Base-by-base conservation (phyloP, 2,888 invertebrate genomes). In the Dynastes tityus region DNA sequence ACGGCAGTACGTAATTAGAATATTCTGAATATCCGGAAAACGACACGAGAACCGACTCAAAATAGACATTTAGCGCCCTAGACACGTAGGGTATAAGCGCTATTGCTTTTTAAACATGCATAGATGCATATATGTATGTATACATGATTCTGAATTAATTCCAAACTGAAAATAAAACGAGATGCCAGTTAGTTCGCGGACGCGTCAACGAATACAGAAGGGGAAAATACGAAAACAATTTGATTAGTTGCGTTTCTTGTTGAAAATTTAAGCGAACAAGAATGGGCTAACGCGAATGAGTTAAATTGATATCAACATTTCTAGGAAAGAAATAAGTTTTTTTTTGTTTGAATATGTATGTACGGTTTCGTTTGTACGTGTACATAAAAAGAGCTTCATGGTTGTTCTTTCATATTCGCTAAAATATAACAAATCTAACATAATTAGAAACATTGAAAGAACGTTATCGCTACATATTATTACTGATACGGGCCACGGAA, bases 111-210 rank as follows among this genome's bases (percentile, higher is more conserved):
- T 68, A 68, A 53, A 51, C 51, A 29, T 51, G 51, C 53, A 68
- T 51, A 13, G 32, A 63, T 63, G 63, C 32, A 45, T 67, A 13
- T 49, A 67, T 67, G 67, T 67, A 67, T 16, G 58, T 58, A 58
- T 58, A 58, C 58, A 58, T 73, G 40, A 73, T 40, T 40, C 73
- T 22, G 40, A 53, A 67, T 76, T 67, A 76, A 76, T 76, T 67
- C n/a, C 32, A 8, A 3, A 22, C 40, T 27, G 53, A 53, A 76
- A 65, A 37, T 76, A 65, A 65, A 76, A 53, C 63, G 63, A 40
- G 55, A 63, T 63, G 13, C n/a, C 27, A 5, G n/a, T 40, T 16
- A 13, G 29, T 40, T 45, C 11, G 11, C 45, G 37, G 37, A 27
- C 49, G 61, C 63, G 49, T 49, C 63, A 45, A 45, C 4, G 29